Conservation (phyloP, 2,113 vertebrate genomes). For the Antigone vipio region DNA sequence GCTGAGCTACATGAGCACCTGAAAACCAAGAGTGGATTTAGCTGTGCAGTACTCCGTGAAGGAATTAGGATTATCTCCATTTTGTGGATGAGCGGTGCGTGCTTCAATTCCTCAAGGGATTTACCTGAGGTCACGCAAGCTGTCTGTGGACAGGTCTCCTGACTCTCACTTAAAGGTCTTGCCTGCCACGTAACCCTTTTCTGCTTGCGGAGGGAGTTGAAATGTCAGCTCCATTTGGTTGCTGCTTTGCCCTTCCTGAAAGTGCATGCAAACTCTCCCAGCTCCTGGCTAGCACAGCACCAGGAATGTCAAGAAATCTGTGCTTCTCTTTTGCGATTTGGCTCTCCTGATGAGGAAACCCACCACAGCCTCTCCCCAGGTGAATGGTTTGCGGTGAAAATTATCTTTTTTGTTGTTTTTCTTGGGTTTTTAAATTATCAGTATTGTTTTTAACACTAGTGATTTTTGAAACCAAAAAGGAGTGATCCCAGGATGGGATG, state of each 20-base stretch:
- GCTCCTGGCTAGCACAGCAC: background rate
- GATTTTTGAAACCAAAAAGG: background rate
- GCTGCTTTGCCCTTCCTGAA: background rate
- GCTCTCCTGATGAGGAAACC: background rate
- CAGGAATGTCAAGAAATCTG: background rate
- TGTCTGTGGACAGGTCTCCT: background rate
- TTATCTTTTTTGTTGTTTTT: background rate
- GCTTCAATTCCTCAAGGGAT: background rate
- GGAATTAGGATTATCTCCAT: slow-evolving; percentile 12
- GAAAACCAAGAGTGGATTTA: background rate
- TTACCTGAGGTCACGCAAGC: background rate
- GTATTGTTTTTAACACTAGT: background rate
- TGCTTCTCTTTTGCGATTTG: background rate
- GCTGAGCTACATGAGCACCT: background rate
- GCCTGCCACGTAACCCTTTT: background rate
- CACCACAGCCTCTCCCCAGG: background rate
- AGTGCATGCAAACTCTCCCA: background rate
- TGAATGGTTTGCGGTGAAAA: background rate
- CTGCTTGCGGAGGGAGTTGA: background rate
- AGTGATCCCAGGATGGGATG: background rate
- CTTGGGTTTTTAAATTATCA: background rate
- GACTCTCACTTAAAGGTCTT: background rate
- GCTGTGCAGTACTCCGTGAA: background rate
- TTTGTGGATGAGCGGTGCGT: background rate
- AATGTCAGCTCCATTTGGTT: background rate